Conservation (phyloP, 2,113 vertebrate genomes). For the Ploceus nigricollis region DNA sequence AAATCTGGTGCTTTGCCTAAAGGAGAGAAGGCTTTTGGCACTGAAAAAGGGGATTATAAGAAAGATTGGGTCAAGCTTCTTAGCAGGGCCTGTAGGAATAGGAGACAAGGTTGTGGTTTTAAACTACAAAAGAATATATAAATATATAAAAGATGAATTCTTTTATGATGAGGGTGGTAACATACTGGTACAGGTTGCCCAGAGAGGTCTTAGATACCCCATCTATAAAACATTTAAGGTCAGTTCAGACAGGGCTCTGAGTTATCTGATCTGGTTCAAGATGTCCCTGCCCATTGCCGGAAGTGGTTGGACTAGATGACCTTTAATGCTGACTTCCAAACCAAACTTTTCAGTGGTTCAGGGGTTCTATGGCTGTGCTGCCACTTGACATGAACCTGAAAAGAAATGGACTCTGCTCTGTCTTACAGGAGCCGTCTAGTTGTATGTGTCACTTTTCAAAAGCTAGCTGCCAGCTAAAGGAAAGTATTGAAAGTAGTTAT, state of each 20-base stretch:
- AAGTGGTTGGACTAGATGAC: not conserved
- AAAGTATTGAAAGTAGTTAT: not conserved
- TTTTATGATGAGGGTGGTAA: not conserved
- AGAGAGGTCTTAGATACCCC: not conserved
- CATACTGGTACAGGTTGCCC: not conserved
- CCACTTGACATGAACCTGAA: not conserved
- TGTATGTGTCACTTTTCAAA: not conserved
- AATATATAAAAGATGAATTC: not conserved
- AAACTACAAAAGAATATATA: not conserved
- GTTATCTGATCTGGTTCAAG: not conserved
- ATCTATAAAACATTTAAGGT: not conserved
- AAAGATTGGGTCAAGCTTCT: not conserved
- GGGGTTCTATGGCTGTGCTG: not conserved
- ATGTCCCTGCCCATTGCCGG: not conserved
- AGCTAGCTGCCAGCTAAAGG: not conserved
- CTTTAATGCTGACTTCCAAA: not conserved
- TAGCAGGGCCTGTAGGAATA: not conserved
- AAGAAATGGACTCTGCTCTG: not conserved
- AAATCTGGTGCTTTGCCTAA: not conserved
- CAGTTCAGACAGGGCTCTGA: not conserved
- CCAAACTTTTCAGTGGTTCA: not conserved
- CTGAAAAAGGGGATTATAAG: accelerated
- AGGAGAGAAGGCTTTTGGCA: not conserved
- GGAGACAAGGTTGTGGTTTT: not conserved
- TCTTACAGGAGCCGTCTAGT: not conserved